Conservation (phyloP, 2,888 invertebrate genomes). For the Lithophane semibrunnea region DNA sequence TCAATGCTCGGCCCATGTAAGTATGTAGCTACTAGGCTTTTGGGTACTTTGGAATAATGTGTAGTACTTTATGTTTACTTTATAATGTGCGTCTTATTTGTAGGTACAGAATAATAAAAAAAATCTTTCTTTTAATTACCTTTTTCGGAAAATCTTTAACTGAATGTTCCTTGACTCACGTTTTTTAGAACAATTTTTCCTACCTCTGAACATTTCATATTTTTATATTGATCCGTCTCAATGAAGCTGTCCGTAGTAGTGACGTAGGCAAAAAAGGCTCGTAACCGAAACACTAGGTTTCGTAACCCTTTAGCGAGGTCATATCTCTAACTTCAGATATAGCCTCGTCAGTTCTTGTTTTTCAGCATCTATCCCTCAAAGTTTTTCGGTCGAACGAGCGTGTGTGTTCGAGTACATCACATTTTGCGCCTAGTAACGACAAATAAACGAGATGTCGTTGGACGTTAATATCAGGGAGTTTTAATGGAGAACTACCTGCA, state of each 20-base stretch:
- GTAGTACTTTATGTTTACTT: not conserved
- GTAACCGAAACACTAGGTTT: constrained; percentile 13
- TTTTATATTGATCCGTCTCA: not conserved
- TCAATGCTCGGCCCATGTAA: not conserved
- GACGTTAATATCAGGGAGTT: constrained; percentile 40
- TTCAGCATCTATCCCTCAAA: not conserved
- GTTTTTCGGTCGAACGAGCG: constrained; percentile 7
- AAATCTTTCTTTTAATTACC: too few species aligned
- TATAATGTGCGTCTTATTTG: not conserved
- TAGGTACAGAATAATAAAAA: too few species aligned
- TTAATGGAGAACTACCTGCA: too few species aligned
- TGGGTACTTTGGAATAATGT: not conserved
- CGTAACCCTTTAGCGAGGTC: constrained; percentile 20
- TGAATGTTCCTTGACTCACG: not conserved
- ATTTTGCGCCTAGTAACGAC: constrained; percentile 32
- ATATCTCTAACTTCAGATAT: constrained; percentile 1
- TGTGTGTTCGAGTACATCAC: constrained; percentile 4
- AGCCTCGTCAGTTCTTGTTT: not conserved
- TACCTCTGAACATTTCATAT: too few species aligned
- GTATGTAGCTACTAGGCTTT: not conserved
- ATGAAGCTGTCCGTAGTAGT: not conserved
- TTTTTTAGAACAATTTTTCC: not conserved
- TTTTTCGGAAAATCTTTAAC: not conserved
- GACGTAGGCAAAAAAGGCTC: not conserved
- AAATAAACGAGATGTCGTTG: constrained; percentile 54